Evolutionary conservation across 2,888 invertebrate genomes (phyloP).

Genomic region (Nomada ruficornis): DNA sequence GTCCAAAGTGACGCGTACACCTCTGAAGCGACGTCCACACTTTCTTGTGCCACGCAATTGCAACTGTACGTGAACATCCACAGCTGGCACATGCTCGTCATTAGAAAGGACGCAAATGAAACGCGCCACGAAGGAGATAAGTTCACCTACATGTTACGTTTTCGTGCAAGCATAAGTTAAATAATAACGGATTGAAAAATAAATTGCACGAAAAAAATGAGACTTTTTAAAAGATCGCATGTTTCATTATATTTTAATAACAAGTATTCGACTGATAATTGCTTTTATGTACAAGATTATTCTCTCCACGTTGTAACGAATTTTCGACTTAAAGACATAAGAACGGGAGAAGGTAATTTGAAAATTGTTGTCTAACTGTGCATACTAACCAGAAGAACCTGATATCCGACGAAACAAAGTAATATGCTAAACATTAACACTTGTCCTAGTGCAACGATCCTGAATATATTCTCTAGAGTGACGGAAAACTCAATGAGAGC

Average conservation of each 20-base stretch:
- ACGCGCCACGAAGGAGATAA: not conserved
- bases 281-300: no score
- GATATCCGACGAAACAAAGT: conserved; percentile 41
- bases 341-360: not conserved
- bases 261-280: no score
- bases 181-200: no score
- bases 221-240: no score
- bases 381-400: conserved; percentile 37
- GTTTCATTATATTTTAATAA: no score
- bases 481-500: conserved; percentile 16
- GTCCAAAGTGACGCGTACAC: conserved; percentile 14
- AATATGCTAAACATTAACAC: conserved; percentile 38
- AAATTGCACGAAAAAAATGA: no score
- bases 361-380: not conserved
- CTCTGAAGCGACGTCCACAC: not conserved
- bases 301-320: no score
- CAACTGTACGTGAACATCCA: conserved; percentile 50
- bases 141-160: not conserved
- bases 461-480: conserved; percentile 25
- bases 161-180: no score
- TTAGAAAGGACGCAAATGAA: conserved; percentile 12
- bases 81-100: conserved; percentile 23
- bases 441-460: conserved; percentile 18
- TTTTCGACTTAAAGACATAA: not conserved
- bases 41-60: conserved; percentile 20